Conservation (phyloP, 2,888 invertebrate genomes). For the Synanthedon tipuliformis region DNA sequence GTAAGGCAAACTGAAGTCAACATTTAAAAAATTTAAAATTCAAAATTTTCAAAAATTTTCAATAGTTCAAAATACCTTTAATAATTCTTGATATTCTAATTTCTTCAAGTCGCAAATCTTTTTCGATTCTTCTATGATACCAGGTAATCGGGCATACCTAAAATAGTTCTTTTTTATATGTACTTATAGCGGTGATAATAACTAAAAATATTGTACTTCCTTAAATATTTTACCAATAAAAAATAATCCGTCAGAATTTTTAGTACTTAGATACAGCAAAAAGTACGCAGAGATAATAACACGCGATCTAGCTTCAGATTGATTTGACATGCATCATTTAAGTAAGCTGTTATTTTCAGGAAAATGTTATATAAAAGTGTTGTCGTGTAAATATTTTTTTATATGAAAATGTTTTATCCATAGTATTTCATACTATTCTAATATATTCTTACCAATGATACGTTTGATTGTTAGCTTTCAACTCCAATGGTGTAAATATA, state of each 20-base stretch:
- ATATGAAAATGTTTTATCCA: too few relatives aligned
- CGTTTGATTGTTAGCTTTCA: constrained; percentile 88
- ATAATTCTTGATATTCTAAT: constrained; percentile 84
- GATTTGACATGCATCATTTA: too few relatives aligned
- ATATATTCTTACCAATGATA: constrained; percentile 77
- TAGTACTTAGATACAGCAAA: too few relatives aligned
- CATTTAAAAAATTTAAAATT: background rate
- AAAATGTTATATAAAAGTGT: too few relatives aligned
- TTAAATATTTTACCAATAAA: too few relatives aligned
- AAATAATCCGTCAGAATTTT: too few relatives aligned
- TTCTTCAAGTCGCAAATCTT: constrained; percentile 84
- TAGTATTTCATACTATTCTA: background rate
- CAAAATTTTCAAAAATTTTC: background rate
- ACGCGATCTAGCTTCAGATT: too few relatives aligned
- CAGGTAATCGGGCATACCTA: constrained; percentile 82
- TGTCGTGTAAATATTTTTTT: too few relatives aligned
- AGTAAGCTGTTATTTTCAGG: too few relatives aligned
- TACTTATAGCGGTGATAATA: background rate
- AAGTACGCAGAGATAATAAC: too few relatives aligned
- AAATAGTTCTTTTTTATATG: background rate
- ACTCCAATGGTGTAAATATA: constrained; percentile 82
- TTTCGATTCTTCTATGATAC: constrained; percentile 85
- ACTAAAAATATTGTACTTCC: too few relatives aligned
- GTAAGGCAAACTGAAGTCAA: constrained; percentile 10
- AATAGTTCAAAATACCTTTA: constrained; percentile 72